These are phyloP conservation scores for Mustelus asterias DNA, from an alignment of 2,113 vertebrate species.

Conservation along the genomic window DNA sequence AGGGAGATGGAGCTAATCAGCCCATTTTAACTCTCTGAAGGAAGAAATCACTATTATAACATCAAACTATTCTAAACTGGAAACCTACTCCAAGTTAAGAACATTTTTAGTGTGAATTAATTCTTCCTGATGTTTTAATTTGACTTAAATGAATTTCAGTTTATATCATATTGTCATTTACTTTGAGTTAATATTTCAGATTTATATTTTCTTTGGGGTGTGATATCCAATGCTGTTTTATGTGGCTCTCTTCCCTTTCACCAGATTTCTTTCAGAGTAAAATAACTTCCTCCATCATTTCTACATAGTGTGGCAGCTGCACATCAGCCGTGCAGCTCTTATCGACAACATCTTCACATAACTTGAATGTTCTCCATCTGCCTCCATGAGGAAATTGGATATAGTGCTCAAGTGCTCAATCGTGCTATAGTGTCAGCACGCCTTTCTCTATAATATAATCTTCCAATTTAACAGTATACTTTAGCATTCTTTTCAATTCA, in stretches of 20 bases:
- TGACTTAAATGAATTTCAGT: not conserved
- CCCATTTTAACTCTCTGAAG: not conserved
- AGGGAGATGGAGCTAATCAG: not conserved
- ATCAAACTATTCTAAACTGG: not conserved
- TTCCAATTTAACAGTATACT: not conserved
- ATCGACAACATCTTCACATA: not conserved
- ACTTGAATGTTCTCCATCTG: not conserved
- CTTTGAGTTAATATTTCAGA: not conserved
- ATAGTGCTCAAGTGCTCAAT: no score
- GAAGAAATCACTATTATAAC: no score
- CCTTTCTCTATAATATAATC: not conserved
- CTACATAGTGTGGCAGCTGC: not conserved
- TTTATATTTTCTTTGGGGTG: not conserved
- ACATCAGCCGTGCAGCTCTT: not conserved
- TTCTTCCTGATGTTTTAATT: not conserved
- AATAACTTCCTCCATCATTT: not conserved
- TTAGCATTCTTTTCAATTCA: constrained; percentile 14
- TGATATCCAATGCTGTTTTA: not conserved
- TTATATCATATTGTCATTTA: not conserved
- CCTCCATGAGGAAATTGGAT: not conserved
- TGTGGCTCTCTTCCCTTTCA: not conserved
- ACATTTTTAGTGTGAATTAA: not conserved
- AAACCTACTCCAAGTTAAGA: not conserved
- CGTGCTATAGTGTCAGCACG: not conserved
- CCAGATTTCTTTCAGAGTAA: not conserved